Conservation (phyloP, 2,797 vertebrate species). For the Sarcoramphus papa region DNA sequence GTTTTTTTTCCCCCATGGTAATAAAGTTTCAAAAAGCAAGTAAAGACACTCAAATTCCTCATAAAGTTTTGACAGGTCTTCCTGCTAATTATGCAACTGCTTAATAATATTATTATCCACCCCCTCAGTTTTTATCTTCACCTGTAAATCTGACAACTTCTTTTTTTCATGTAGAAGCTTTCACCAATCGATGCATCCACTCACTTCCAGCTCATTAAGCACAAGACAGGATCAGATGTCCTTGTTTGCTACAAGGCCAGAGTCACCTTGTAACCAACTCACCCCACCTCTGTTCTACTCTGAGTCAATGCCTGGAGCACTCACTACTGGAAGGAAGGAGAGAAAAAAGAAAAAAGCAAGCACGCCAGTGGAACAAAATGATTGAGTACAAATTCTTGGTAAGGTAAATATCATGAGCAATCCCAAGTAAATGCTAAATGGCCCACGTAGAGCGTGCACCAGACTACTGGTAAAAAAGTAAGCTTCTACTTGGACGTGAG, state of each 20-base stretch:
- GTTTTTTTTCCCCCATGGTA: too few relatives aligned
- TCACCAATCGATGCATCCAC: not conserved
- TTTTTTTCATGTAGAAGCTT: not conserved
- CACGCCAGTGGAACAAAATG: not conserved
- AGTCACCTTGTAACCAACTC: not conserved
- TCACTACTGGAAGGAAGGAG: not conserved
- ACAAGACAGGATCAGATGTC: not conserved
- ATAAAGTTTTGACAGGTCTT: not conserved
- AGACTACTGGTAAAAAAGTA: not conserved
- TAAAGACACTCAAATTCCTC: not conserved
- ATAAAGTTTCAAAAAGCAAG: not conserved
- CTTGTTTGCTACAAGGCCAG: not conserved
- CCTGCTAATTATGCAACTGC: not conserved
- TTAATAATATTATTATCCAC: not conserved
- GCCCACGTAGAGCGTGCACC: fast-evolving
- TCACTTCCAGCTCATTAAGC: not conserved
- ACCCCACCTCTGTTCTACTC: not conserved
- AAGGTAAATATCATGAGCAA: not conserved
- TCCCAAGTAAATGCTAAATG: not conserved
- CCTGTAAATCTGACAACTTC: not conserved
- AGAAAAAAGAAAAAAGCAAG: not conserved
- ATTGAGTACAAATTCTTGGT: not conserved
- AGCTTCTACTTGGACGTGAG: not conserved
- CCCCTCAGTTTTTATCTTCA: not conserved
- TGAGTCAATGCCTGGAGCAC: too few relatives aligned